Evolutionary conservation across 2,113 vertebrate genomes (phyloP).

Genomic region (Gopherus evgoodei): DNA sequence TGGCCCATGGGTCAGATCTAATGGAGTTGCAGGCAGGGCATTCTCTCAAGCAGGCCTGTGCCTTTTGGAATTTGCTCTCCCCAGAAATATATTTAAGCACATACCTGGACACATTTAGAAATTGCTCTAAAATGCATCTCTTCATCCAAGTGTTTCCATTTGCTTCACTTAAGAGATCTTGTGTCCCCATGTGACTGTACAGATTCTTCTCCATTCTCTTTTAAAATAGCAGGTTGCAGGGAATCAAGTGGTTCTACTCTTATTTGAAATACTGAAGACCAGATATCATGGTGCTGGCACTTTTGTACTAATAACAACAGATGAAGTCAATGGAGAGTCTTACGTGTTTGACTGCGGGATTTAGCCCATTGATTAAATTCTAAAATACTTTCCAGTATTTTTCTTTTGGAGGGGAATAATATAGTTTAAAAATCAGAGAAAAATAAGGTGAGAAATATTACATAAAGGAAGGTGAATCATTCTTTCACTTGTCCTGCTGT

Average conservation of each 20-base stretch:
- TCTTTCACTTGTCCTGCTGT: not conserved
- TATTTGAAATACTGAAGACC: slow-evolving; percentile 1
- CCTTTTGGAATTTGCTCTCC: not conserved
- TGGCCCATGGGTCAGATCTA: not conserved
- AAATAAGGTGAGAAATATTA: not conserved
- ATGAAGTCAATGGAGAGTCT: slow-evolving; percentile 25
- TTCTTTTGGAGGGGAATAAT: not conserved
- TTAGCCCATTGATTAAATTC: slow-evolving; percentile 24
- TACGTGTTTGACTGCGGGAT: slow-evolving; percentile 21
- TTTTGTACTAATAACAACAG: not conserved
- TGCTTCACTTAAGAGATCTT: slow-evolving; percentile 13
- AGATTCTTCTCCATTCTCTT: not conserved
- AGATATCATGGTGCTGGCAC: not conserved
- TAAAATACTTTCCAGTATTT: not conserved
- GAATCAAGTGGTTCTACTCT: not conserved
- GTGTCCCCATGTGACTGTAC: not conserved
- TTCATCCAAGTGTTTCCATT: not conserved
- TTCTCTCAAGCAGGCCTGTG: not conserved
- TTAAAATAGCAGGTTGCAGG: not conserved
- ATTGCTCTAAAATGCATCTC: not conserved
- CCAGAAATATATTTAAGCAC: not conserved
- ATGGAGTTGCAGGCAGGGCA: not conserved
- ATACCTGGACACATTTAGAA: not conserved
- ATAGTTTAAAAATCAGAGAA: not conserved
- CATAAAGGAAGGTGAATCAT: not conserved